These are phyloP conservation scores for Hyla sarda DNA, from an alignment of 2,113 vertebrate species.

Conservation along the genomic window DNA sequence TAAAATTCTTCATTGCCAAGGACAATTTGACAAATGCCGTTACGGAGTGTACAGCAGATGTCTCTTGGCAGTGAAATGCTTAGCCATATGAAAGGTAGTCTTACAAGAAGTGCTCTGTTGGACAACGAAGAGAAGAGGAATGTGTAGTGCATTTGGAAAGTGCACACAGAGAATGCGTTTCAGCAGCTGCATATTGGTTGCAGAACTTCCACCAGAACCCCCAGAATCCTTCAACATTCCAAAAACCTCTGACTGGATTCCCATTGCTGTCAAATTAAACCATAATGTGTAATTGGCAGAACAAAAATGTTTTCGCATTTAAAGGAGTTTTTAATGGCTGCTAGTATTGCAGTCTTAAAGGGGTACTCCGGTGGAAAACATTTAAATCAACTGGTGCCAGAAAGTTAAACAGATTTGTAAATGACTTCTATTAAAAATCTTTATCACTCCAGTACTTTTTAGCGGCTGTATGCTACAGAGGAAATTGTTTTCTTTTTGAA, in stretches of 20 bases:
- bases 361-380: too few relatives aligned
- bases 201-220: not conserved
- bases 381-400: too few relatives aligned
- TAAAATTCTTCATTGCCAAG: not conserved
- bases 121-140: not conserved
- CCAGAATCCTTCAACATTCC: slow-evolving; percentile 47
- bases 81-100: slow-evolving; percentile 27
- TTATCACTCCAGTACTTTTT: too few relatives aligned
- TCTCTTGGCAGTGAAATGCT: slow-evolving; percentile 3
- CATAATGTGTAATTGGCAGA: not conserved
- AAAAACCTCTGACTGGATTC: not conserved
- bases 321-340: not conserved
- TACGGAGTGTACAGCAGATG: not conserved
- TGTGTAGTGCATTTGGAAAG: not conserved
- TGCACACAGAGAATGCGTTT: not conserved
- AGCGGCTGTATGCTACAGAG: too few relatives aligned
- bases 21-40: not conserved
- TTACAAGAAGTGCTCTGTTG: slow-evolving; percentile 32
- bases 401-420: too few relatives aligned
- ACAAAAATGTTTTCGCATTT: not conserved
- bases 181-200: not conserved
- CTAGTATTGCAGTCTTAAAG: not conserved
- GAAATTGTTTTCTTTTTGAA: too few relatives aligned
- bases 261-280: not conserved
- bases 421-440: too few relatives aligned